Percentiles rank a stretch among this genome's conserved stretches.
Evolutionary conservation across 2,797 vertebrate genomes (phyloP).

Genomic region (Ctenopoma multispine): DNA sequence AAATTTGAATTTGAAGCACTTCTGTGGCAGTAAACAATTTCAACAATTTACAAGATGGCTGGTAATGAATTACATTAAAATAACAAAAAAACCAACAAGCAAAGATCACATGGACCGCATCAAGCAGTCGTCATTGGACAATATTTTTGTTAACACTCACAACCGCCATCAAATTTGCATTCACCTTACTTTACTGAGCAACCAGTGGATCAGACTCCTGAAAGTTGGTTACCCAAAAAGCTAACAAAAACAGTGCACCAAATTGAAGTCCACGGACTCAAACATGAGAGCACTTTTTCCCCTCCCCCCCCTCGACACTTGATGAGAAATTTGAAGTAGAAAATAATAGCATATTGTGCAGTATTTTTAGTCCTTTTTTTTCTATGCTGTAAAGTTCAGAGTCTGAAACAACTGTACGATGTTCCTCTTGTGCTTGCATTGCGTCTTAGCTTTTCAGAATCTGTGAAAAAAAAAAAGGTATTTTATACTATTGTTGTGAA

Average conservation of each 20-base stretch:
- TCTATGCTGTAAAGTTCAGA: slow-evolving; percentile 79
- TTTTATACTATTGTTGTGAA: background rate
- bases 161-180: slow-evolving; percentile 75
- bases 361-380: slow-evolving; percentile 75
- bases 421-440: slow-evolving; percentile 58
- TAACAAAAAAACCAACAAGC: slow-evolving; percentile 78
- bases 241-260: slow-evolving; percentile 64
- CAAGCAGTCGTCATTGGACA: slow-evolving; percentile 70
- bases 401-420: slow-evolving; percentile 60
- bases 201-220: slow-evolving; percentile 50
- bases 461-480: slow-evolving; percentile 76
- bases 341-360: slow-evolving; percentile 84
- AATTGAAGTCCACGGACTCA: slow-evolving; percentile 76
- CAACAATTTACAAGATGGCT: slow-evolving; percentile 91
- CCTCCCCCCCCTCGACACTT: slow-evolving; percentile 66
- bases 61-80: slow-evolving; percentile 83
- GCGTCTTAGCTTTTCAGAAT: slow-evolving; percentile 92
- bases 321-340: slow-evolving; percentile 74
- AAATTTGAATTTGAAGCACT: slow-evolving; percentile 90
- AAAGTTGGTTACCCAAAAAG: slow-evolving; percentile 49
- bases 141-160: slow-evolving; percentile 64
- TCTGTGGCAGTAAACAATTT: slow-evolving; percentile 90
- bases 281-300: slow-evolving; percentile 62
- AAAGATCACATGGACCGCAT: slow-evolving; percentile 86
- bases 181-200: slow-evolving; percentile 57